Evolutionary conservation across 2,888 invertebrate species (phyloP), one percentile per base, ranked within the genome.

Genomic region (Mesorhabditis spiculigera): DNA sequence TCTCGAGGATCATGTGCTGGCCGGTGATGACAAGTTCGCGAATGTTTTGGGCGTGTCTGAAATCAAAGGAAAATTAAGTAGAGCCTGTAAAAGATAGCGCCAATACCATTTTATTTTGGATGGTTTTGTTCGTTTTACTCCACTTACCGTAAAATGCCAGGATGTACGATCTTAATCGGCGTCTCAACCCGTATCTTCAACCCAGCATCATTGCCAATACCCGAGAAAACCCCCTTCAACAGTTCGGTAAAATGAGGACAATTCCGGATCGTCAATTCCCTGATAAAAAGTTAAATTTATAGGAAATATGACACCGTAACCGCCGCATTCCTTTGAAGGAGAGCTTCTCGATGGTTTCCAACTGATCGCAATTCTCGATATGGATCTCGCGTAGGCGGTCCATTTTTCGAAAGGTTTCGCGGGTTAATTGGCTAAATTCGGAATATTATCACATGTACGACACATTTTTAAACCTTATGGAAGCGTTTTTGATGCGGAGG

Each of bases 11-110:
- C 71, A 78, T 61, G 63, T 78, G 75, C 13, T 71, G 67, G 13
- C 78, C 78, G 16, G 76, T 74, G 50, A 78, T 75, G 13, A 71
- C 63, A 44, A 78, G 45, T 43, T 78, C 78, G 44, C 78, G 73
- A 43, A 78, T 71, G 62, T 76, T 78, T 44, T 75, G 70, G 13
- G 76, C 71, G 68, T 78, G 75, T 63, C 72, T 71, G 67, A 64
- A 69, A n/a, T 13, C 3, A 13, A 58, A 8, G 50, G 16, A 68
- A 42, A 63, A 28, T 16, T 45, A 28, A n/a, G 4, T 45, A 16
- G 5, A 50, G 28, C 28, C 13, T 61, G 41, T 28, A 58, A 67
- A 16, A 5, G 45, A 16, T 43, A 44, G 66, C 28, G 5, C 43
- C 16, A 45, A 43, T 50, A 50, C 8, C 58, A 2, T 50, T 50